phyloP scores from a whole-genome alignment of 2,113 vertebrate species.

The Silurus meridionalis region DNA sequence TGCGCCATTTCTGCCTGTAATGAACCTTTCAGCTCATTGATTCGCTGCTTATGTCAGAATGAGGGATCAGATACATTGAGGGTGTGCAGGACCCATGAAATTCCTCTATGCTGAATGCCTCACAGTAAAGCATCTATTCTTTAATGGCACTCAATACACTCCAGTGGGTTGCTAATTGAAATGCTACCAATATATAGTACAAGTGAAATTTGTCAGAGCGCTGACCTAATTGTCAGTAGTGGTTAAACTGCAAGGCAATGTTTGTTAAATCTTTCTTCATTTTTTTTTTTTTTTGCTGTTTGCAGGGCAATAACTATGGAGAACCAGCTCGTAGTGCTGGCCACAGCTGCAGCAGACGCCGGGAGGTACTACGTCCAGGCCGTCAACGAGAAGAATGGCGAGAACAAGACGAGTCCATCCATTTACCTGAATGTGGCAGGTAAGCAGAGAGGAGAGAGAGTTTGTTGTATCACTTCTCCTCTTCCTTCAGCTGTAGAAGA shows the following conservation, averaged over 20 bases:
- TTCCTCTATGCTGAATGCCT: slow-evolving; percentile 30
- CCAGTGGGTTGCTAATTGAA: slow-evolving; percentile 48
- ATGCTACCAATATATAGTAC: slow-evolving; percentile 33
- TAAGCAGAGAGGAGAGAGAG: slow-evolving; percentile 63
- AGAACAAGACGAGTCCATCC: slow-evolving; percentile 81
- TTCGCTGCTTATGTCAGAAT: slow-evolving; percentile 53
- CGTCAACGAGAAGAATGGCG: slow-evolving; percentile 81
- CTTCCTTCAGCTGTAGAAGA: slow-evolving; percentile 29
- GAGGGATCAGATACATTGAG: slow-evolving; percentile 53
- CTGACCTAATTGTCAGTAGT: slow-evolving; percentile 42
- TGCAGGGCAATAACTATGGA: slow-evolving; percentile 80
- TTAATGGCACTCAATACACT: slow-evolving; percentile 47
- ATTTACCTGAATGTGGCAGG: slow-evolving; percentile 71
- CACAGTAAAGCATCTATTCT: slow-evolving; percentile 34
- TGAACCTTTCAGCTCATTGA: slow-evolving; percentile 52
- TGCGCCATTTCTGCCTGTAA: slow-evolving; percentile 46
- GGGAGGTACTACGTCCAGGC: slow-evolving; percentile 81
- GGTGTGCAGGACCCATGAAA: slow-evolving; percentile 48
- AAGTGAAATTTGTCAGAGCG: slow-evolving; percentile 47
- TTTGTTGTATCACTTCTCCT: slow-evolving; percentile 40
- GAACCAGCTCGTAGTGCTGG: slow-evolving; percentile 81
- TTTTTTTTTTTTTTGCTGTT: slow-evolving; percentile 40
- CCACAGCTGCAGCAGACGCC: slow-evolving; percentile 56
- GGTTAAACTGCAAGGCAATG: slow-evolving; percentile 30
- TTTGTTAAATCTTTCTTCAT: background rate